phyloP scores from a whole-genome alignment of 2,797 vertebrate genomes.

The Prunella strophiata region DNA sequence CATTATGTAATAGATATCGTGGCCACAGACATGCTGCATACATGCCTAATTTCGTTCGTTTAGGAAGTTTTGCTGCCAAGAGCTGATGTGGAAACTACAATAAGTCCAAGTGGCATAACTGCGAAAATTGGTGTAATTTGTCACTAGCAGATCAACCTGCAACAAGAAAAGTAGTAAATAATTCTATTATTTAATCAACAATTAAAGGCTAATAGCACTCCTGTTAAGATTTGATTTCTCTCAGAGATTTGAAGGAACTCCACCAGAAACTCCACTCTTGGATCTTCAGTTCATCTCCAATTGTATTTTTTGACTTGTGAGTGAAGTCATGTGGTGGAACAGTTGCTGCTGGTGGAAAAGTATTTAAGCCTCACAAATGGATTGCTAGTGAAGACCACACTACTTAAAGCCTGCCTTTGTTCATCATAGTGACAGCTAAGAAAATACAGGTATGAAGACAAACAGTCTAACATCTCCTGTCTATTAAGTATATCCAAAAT shows the following conservation, averaged over 20 bases:
- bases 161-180: background rate
- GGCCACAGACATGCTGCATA: background rate
- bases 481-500: background rate
- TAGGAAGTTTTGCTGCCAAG: background rate
- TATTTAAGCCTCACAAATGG: background rate
- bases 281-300: background rate
- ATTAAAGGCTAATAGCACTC: background rate
- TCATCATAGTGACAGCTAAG: background rate
- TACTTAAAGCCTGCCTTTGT: background rate
- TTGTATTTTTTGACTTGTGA: background rate
- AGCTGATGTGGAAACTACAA: background rate
- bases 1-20: background rate
- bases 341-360: background rate
- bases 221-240: background rate
- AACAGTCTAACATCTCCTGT: background rate
- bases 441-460: background rate
- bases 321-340: background rate
- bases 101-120: background rate
- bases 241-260: background rate
- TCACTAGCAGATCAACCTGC: background rate
- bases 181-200: background rate
- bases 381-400: background rate
- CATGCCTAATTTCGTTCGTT: background rate
- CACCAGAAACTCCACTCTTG: background rate
- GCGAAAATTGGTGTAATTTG: background rate